Evolutionary conservation across 2,888 invertebrate genomes (phyloP).

Genomic region (Thelaira solivaga): DNA sequence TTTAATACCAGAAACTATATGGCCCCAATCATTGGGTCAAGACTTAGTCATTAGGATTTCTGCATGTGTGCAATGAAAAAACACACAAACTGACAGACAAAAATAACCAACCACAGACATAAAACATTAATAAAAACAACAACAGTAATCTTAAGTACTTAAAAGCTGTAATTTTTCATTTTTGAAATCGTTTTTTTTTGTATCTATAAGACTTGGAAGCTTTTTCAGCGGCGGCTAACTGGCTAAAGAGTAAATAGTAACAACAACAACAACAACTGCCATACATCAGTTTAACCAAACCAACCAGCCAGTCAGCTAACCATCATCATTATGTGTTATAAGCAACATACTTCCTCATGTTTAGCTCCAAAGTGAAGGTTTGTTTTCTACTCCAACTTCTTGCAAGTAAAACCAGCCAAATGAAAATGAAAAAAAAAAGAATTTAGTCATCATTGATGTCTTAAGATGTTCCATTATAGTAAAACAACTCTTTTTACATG

Average conservation of each 20-base stretch:
- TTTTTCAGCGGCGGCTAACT: conserved; percentile 40
- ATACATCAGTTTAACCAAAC: too few species aligned
- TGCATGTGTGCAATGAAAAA: conserved; percentile 28
- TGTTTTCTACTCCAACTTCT: neutral
- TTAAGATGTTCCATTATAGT: conserved; percentile 26
- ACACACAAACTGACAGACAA: neutral
- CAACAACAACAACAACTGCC: conserved; percentile 18
- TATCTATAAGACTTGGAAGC: conserved; percentile 28
- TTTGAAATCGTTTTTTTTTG: conserved; percentile 37
- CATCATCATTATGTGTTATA: conserved; percentile 14
- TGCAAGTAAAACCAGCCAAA: conserved; percentile 3
- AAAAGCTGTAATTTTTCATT: conserved; percentile 62
- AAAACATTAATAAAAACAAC: conserved; percentile 44
- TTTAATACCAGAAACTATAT: conserved; percentile 44
- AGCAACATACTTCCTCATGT: conserved; percentile 17
- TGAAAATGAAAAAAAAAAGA: conserved; percentile 52
- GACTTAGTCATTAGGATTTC: conserved; percentile 56
- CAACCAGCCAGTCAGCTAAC: neutral
- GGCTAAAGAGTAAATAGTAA: conserved; percentile 27
- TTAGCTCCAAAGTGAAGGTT: conserved; percentile 5
- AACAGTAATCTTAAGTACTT: conserved; percentile 59
- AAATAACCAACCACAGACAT: neutral
- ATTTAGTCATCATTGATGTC: conserved; percentile 59
- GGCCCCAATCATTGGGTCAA: conserved; percentile 59
- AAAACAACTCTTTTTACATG: conserved; percentile 34